Base-by-base conservation (phyloP, 30 jellyfish, hydroid and myxozoan genomes). In the Aurelia coerulea region DNA sequence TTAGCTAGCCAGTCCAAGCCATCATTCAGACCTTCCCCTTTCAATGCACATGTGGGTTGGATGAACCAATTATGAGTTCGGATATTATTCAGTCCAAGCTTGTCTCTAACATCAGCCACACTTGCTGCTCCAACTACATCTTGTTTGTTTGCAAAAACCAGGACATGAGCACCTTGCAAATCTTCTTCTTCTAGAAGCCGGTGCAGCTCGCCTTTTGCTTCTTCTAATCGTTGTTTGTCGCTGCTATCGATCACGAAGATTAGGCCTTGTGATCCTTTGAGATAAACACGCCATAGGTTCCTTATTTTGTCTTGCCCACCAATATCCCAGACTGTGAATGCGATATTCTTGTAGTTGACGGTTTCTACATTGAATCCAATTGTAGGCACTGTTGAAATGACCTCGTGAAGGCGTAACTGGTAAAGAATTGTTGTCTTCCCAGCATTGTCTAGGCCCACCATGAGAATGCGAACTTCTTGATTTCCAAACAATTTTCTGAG, bases 381-480 rank as follows among this genome's bases (percentile, higher is more conserved):
- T 2, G 99, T 94, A 2, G 99, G 99, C 31, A 94, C 99, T 16
- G 99, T 94, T 4, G 97, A 88, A 63, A 94, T 96, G 35, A 96
- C 95, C 70, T 94, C 99, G 85, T 89, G 92, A 15, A 94, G 94
- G 51, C 99, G 97, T 49, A 94, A 78, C 74, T 88, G 83, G 86
- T 94, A 94, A 12, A 94, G 72, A 65, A 94, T 94, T 37, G 99
- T 94, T 37, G 99, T 94, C 78, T 94, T 94, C 31, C 99, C 99
- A 65, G 99, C 99, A 89, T 94, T 94, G 91, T 94, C 99, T 73
- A 94, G 89, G 86, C 99, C 99, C 31, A 94, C 99, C 99, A 94
- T 94, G 41, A 94, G 82, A 65, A 94, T 94, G n/a, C 99, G 94
- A 52, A 94, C 99, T 73, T 94, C 99, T 65, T 95, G 97, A 72